Evolutionary conservation across 1,140 invertebrate genomes (phyloP).

Genomic region (Macrocentrus cingulum): DNA sequence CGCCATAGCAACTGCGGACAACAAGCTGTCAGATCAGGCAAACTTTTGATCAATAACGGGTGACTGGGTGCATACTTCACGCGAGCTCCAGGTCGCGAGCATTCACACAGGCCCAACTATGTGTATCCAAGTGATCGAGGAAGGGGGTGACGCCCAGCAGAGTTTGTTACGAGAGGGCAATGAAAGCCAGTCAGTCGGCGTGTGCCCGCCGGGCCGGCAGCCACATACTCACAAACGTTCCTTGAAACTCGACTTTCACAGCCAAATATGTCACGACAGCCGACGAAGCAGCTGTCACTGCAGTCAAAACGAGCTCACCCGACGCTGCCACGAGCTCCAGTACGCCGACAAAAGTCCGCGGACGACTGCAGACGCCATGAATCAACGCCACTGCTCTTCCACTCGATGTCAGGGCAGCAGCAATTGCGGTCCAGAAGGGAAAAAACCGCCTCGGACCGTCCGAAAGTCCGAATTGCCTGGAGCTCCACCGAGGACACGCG

Average conservation of each 20-base stretch:
- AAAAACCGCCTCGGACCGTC: slow-evolving; percentile 28
- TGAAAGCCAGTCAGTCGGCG: slow-evolving; percentile 48
- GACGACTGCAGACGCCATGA: slow-evolving; percentile 42
- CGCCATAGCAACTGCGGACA: slow-evolving; percentile 57
- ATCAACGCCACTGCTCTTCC: not conserved
- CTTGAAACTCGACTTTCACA: not conserved
- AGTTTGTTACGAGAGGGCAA: slow-evolving; percentile 36
- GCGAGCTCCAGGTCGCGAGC: not conserved
- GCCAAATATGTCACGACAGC: slow-evolving; percentile 32
- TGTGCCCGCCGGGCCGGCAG: slow-evolving; percentile 40
- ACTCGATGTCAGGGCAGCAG: not conserved
- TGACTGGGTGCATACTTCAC: slow-evolving; percentile 38
- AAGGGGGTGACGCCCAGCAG: slow-evolving; percentile 27
- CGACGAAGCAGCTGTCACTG: slow-evolving; percentile 40
- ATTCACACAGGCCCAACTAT: not conserved
- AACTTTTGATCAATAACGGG: slow-evolving; percentile 59
- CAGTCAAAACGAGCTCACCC: slow-evolving; percentile 27
- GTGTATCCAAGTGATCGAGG: not conserved
- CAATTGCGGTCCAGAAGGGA: slow-evolving; percentile 22
- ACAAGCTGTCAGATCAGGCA: slow-evolving; percentile 59
- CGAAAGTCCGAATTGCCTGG: slow-evolving; percentile 50
- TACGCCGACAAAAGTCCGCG: slow-evolving; percentile 50
- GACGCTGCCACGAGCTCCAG: slow-evolving; percentile 42
- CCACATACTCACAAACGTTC: slow-evolving; percentile 9
- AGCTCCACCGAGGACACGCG: slow-evolving; percentile 30